Base-by-base conservation (phyloP, 2,888 invertebrate genomes). In the Polydrusus cervinus region DNA sequence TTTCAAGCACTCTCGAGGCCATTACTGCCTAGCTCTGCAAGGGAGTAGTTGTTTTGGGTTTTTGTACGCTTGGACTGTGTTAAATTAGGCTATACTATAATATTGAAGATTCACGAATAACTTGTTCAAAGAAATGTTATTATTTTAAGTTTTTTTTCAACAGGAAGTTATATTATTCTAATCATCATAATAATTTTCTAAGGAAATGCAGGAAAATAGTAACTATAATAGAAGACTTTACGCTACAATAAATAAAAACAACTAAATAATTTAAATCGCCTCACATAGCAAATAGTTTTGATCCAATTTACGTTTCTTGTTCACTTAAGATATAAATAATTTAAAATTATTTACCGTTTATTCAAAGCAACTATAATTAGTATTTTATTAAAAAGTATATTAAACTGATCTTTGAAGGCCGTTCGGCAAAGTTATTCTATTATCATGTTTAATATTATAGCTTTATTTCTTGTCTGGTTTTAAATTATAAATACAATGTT, bases 361-460 rank as follows among this genome's bases (percentile, higher is more conserved):
- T 64, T 53, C 43, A 71, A 53, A 64, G 45, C 40, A 64, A 43
- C n/a, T 30, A 13, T 64, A 53, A 40, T 71, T 71, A 34, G 34
- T 34, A 64, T 64, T 71, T 55, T 53, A 70, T 43, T 49, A 71
- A 64, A 71, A 64, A 71, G 51, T 47, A 10, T 51, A 65, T 65
- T 64, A 38, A 65, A 49, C 14, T 70, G 40, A 70, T 47, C 40
- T 61, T 20, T 51, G 64, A 71, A 71, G 71, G 71, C 53, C 71
- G 62, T 45, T 53, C 53, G 45, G 64, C 43, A 20, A 71, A 53
- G 18, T 55, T 55, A 8, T n/a, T 16, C 62, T 40, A 66, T 51
- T 66, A 66, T 65, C 49, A 38, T 38, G 38, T 66, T 53, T 66
- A 51, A 51, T 38, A 38, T 11, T 1, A 40, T 11, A 16, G 45